Percentiles rank a stretch among this genome's conserved stretches.
Evolutionary conservation across 2,113 vertebrate genomes (phyloP).

Genomic region (Agelaius tricolor): DNA sequence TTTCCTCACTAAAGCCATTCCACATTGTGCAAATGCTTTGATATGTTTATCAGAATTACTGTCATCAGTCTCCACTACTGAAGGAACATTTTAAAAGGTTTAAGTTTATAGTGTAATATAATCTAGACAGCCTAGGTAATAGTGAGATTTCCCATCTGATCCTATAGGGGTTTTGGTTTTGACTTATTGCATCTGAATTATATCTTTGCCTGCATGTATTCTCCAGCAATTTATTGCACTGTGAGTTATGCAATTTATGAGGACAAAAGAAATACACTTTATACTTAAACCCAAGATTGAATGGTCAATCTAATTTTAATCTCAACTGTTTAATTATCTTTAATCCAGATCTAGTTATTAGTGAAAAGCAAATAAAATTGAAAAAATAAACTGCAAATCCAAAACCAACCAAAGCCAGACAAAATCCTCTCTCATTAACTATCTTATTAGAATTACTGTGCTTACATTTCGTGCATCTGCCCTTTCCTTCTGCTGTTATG

Average conservation of each 20-base stretch:
- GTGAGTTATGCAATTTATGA: background rate
- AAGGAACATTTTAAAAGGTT: background rate
- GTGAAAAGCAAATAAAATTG: background rate
- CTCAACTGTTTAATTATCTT: background rate
- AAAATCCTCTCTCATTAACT: accelerated
- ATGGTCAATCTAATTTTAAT: background rate
- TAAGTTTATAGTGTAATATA: background rate
- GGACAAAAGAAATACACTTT: background rate
- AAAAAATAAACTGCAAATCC: background rate
- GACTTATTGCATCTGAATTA: background rate
- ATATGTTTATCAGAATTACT: background rate
- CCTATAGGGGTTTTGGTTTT: background rate
- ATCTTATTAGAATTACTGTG: background rate
- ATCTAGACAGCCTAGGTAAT: background rate
- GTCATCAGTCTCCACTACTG: background rate
- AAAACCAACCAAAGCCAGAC: background rate
- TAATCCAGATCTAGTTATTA: background rate
- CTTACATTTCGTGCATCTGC: background rate
- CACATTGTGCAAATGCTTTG: background rate
- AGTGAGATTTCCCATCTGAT: background rate
- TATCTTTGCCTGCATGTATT: background rate
- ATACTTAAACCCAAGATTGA: background rate
- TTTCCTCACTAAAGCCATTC: background rate
- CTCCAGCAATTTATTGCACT: background rate
- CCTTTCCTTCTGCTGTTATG: background rate